phyloP scores from a whole-genome alignment of 2,888 invertebrate species.

The Pollenia labialis region DNA sequence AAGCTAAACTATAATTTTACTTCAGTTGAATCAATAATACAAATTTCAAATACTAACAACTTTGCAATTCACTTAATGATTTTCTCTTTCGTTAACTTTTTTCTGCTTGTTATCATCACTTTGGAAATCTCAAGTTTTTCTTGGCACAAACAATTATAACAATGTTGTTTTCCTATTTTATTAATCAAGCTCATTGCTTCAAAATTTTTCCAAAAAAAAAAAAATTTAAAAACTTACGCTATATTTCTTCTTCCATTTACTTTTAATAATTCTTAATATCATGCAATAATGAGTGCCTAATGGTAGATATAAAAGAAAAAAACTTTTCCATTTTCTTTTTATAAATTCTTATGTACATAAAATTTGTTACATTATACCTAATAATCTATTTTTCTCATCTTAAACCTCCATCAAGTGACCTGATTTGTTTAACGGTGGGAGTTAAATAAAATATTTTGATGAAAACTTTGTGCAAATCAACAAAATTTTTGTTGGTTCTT shows the following conservation, averaged over 20 bases:
- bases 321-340: conserved; percentile 1
- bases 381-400: conserved; percentile 27
- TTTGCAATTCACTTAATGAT: conserved; percentile 18
- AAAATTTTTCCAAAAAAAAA: conserved; percentile 23
- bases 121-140: neutral
- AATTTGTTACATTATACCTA: conserved; percentile 41
- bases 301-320: neutral
- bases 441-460: conserved; percentile 25
- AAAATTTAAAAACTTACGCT: conserved; percentile 19
- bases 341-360: neutral
- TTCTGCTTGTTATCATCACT: neutral
- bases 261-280: conserved; percentile 55
- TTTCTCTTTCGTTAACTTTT: neutral
- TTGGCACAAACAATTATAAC: conserved; percentile 31
- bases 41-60: too few species aligned
- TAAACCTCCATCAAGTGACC: conserved; percentile 11
- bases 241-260: neutral
- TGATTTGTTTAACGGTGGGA: neutral
- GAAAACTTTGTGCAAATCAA: conserved; percentile 64
- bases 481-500: conserved; percentile 47
- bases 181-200: conserved; percentile 58
- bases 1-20: too few species aligned
- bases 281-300: conserved; percentile 43
- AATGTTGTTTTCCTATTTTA: conserved; percentile 41
- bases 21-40: too few species aligned